Conservation (phyloP, 2,113 vertebrate species). For the Apus apus region DNA sequence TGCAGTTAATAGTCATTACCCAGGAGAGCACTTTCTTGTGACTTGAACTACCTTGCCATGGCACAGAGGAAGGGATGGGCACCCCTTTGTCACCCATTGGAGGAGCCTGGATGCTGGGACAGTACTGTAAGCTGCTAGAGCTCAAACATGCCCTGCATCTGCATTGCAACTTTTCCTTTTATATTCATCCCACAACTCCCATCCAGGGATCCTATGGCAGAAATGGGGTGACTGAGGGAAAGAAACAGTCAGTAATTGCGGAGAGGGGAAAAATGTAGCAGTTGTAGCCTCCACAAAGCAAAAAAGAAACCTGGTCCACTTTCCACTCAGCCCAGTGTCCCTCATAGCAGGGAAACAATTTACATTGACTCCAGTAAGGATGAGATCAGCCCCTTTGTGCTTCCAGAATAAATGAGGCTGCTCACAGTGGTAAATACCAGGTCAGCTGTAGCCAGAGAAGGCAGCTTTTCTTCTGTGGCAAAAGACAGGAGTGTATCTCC, state of each 20-base stretch:
- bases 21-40: not conserved
- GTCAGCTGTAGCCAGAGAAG: not conserved
- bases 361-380: not conserved
- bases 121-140: accelerated
- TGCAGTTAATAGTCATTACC: not conserved
- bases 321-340: not conserved
- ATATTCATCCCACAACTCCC: not conserved
- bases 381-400: not conserved
- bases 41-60: not conserved
- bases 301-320: not conserved
- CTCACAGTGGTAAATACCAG: not conserved
- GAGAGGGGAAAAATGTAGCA: not conserved
- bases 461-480: not conserved
- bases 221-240: not conserved
- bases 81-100: not conserved
- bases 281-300: constrained; percentile 11
- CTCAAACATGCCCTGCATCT: not conserved
- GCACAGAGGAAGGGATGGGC: not conserved
- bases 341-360: not conserved
- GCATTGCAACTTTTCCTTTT: not conserved
- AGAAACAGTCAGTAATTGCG: not conserved
- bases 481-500: not conserved
- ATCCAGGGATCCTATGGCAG: not conserved
- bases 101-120: not conserved
- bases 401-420: not conserved